A percentile compares a stretch with the other conserved stretches of the same genome.
phyloP scores from a whole-genome alignment of 2,113 vertebrate genomes.

The Baryphthengus martii region DNA sequence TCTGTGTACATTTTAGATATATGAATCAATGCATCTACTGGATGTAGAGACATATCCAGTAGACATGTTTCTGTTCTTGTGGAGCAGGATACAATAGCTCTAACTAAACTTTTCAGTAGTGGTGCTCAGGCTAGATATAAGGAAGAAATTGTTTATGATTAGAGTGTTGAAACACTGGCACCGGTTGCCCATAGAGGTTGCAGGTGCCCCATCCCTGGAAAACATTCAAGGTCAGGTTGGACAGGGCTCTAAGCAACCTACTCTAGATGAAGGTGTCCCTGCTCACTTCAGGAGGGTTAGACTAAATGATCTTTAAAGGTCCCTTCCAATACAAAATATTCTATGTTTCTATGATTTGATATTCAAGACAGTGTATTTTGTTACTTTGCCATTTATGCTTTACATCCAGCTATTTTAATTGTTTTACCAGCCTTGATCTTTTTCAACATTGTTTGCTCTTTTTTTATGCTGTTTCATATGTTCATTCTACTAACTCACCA shows the following conservation, averaged over 20 bases:
- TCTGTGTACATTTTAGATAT: neutral
- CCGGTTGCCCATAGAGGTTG: neutral
- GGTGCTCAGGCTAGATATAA: neutral
- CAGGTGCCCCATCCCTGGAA: neutral
- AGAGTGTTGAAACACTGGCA: neutral
- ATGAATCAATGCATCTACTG: neutral
- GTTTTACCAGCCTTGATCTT: neutral
- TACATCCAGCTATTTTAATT: neutral
- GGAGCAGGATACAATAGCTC: neutral
- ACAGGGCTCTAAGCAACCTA: rapidly evolving
- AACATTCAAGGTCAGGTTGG: neutral
- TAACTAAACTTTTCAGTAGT: neutral
- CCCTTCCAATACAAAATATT: neutral
- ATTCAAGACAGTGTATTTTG: neutral
- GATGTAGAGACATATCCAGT: neutral
- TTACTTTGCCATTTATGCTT: neutral
- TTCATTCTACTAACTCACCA: neutral
- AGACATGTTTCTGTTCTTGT: neutral
- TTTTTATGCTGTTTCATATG: neutral
- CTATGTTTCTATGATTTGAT: neutral
- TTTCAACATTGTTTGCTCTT: neutral
- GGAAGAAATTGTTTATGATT: neutral
- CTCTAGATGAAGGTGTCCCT: neutral
- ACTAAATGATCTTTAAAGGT: neutral
- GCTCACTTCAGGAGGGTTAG: rapidly evolving